A percentile compares a stretch with the other conserved stretches of the same genome.
Conservation (phyloP, 2,113 vertebrate species). For the Hippocampus guttulatus region DNA sequence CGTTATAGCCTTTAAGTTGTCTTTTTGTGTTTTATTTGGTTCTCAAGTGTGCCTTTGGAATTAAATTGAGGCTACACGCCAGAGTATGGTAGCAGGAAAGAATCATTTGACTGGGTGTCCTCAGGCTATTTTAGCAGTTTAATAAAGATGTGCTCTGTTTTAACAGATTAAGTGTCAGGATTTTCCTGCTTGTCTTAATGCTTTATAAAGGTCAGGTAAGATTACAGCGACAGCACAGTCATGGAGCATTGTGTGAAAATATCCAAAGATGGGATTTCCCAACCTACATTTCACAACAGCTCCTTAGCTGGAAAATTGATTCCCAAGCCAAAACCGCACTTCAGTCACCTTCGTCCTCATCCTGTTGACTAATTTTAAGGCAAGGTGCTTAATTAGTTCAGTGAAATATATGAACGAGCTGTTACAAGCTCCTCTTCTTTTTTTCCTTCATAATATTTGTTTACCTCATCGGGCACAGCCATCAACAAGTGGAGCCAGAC, state of each 20-base stretch:
- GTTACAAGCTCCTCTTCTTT: conserved; percentile 22
- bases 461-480: conserved; percentile 46
- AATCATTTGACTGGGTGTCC: conserved; percentile 60
- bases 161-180: conserved; percentile 57
- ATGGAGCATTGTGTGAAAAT: conserved; percentile 41
- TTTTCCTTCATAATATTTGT: conserved; percentile 36
- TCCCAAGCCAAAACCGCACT: conserved; percentile 26
- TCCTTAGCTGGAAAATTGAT: conserved; percentile 49
- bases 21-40: not conserved
- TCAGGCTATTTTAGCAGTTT: conserved; percentile 66
- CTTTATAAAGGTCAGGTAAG: not conserved
- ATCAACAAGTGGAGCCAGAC: conserved; percentile 47
- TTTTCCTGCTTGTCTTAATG: conserved; percentile 39
- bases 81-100: conserved; percentile 57
- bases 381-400: conserved; percentile 7
- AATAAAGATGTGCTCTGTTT: conserved; percentile 60
- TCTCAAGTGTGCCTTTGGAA: not conserved
- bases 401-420: conserved; percentile 20
- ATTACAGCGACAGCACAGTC: conserved; percentile 20
- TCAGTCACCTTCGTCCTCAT: conserved; percentile 46
- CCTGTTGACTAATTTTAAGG: conserved; percentile 2
- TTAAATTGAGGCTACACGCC: conserved; percentile 10
- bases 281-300: conserved; percentile 31
- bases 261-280: conserved; percentile 44
- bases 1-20: not conserved